phyloP scores from a whole-genome alignment of 2,113 vertebrate genomes.

The Podilymbus podiceps region DNA sequence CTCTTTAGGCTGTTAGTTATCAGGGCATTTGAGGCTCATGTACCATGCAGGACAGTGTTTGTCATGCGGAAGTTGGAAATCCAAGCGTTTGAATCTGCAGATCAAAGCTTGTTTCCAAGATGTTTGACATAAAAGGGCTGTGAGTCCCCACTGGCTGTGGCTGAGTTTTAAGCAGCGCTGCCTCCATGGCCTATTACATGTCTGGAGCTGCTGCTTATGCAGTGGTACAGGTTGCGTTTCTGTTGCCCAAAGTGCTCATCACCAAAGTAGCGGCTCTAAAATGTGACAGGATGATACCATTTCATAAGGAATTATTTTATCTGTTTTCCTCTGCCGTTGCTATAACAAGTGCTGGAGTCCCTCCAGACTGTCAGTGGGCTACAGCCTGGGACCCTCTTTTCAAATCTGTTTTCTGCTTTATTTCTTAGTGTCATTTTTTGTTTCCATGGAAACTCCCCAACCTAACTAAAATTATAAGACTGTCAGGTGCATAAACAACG shows the following conservation, averaged over 20 bases:
- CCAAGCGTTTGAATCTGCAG: no score
- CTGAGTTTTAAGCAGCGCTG: neutral
- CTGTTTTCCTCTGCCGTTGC: neutral
- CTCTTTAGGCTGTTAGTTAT: neutral
- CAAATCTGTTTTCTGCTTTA: conserved; percentile 10
- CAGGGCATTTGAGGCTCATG: neutral
- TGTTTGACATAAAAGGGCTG: neutral
- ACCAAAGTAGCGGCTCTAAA: neutral
- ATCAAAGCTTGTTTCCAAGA: neutral
- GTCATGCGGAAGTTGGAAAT: fast-evolving
- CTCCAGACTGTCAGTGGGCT: conserved; percentile 30
- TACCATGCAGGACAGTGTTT: fast-evolving
- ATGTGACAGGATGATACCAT: neutral
- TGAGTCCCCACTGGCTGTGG: fast-evolving
- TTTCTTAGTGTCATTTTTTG: conserved; percentile 25
- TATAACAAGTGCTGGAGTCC: neutral
- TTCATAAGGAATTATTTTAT: neutral
- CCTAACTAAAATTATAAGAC: neutral
- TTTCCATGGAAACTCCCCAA: conserved; percentile 53
- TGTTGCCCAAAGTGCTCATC: neutral
- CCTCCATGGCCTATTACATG: fast-evolving
- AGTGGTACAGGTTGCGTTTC: neutral
- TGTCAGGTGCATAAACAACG: conserved; percentile 13
- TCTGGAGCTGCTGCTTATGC: neutral
- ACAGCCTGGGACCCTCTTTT: conserved; percentile 29